Base-by-base conservation (phyloP, 2,113 vertebrate genomes). In the Leptobrachium leishanense region DNA sequence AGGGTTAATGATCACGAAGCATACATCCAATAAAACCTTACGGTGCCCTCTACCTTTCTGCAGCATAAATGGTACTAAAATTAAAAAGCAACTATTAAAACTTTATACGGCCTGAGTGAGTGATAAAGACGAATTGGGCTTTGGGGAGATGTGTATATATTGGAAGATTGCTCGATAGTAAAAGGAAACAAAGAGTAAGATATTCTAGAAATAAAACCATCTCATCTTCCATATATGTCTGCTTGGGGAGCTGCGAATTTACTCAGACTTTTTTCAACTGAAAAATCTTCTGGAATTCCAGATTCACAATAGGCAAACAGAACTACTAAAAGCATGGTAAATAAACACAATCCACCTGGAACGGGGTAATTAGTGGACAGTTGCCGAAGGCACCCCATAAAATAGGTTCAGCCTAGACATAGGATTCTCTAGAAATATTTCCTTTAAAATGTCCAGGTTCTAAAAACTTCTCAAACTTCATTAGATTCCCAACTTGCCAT, bases 11-110 rank as follows among this genome's bases (percentile, higher is more conserved):
- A 83, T 85, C 81, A 83, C 88, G 85, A 90, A 90, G 83, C 64
- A 77, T 86, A 77, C 82, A 87, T 87, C 90, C 90, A 92, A 90
- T 85, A 90, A 81, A 66, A 81, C 81, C 83, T 89, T 83, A 85
- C 85, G 83, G 88, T 87, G 82, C 89, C 85, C 87, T 80, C 72
- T 83, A 82, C 76, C 77, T 90, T 88, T 59, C 44, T 85, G 73
- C 80, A 90, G 84, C 79, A 88, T 87, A 91, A 90, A 89, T 85
- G 87, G 87, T 88, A 91, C 90, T 92, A 92, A 92, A 92, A 93
- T 90, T 87, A 91, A 88, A 92, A 90, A 88, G 87, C 87, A 85
- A 80, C 85, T 89, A 88, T 89, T 91, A 92, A 81, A 81, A 88
- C 82, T 84, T 92, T 90, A 90, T 89, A 90, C 84, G 83, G 68